A percentile compares a stretch with the other conserved stretches of the same genome.
These are phyloP conservation scores for Brotula barbata DNA, from an alignment of 2,797 vertebrate genomes.

Conservation along the genomic window DNA sequence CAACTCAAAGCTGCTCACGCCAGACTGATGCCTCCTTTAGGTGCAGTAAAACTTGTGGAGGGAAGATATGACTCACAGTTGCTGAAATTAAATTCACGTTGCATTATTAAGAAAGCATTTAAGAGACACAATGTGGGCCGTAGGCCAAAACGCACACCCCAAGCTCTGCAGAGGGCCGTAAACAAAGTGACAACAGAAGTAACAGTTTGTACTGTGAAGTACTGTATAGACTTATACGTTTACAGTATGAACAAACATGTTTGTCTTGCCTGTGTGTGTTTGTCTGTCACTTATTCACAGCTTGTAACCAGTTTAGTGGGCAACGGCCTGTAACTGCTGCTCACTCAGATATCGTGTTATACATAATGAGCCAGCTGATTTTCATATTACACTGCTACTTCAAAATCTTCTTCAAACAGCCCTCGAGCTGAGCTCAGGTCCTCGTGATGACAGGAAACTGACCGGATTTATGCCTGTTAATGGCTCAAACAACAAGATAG, in stretches of 20 bases:
- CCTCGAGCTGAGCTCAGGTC: conserved; percentile 28
- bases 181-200: conserved; percentile 38
- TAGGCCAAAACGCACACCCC: conserved; percentile 27
- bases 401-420: conserved; percentile 53
- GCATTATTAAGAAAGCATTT: conserved; percentile 31
- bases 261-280: conserved; percentile 51
- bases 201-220: conserved; percentile 8
- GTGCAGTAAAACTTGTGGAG: conserved; percentile 46
- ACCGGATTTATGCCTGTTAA: conserved; percentile 26
- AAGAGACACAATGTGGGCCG: conserved; percentile 22
- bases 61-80: conserved; percentile 19
- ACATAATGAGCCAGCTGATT: conserved; percentile 40
- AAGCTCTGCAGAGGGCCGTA: conserved; percentile 22
- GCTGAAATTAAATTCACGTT: conserved; percentile 14
- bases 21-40: conserved; percentile 45
- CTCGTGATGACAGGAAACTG: conserved; percentile 31
- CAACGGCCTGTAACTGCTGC: conserved; percentile 37
- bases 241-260: conserved; percentile 50
- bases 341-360: conserved; percentile 40
- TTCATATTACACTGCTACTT: conserved; percentile 48
- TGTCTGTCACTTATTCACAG: conserved; percentile 51
- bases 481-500: conserved; percentile 1
- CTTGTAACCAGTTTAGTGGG: conserved; percentile 55
- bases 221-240: conserved; percentile 35
- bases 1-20: conserved; percentile 76